Evolutionary conservation across 2,888 invertebrate species (phyloP).

Genomic region (Euplexia lucipara): DNA sequence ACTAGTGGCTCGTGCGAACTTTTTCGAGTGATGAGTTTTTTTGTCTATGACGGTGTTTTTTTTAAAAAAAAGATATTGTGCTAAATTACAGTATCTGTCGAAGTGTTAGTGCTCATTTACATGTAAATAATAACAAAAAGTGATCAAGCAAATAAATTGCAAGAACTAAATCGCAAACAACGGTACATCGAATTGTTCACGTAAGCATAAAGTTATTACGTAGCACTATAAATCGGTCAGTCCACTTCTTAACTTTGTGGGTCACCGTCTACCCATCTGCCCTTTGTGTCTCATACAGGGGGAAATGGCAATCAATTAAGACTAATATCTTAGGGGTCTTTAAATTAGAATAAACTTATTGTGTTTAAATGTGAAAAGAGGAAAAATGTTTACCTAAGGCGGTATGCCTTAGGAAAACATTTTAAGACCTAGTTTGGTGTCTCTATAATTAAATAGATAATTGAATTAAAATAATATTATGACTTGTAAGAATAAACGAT

Average conservation of each 20-base stretch:
- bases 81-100: no score
- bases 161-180: neutral
- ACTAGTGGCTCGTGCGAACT: conserved; percentile 5
- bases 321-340: neutral
- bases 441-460: neutral
- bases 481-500: neutral
- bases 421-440: neutral
- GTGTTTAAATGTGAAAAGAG: neutral
- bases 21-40: conserved; percentile 21
- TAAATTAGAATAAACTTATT: neutral
- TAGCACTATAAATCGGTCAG: neutral
- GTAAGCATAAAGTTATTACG: conserved; percentile 17
- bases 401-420: no score
- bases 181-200: neutral
- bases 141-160: neutral
- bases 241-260: conserved; percentile 1
- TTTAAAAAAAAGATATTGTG: no score
- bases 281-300: neutral
- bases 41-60: neutral
- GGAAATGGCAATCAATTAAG: neutral
- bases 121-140: neutral
- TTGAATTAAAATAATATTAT: no score
- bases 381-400: no score
- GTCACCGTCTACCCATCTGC: conserved; percentile 2
- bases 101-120: neutral